Evolutionary conservation across 2,888 invertebrate species (phyloP).

Genomic region (Drosophila macrothrix): DNA sequence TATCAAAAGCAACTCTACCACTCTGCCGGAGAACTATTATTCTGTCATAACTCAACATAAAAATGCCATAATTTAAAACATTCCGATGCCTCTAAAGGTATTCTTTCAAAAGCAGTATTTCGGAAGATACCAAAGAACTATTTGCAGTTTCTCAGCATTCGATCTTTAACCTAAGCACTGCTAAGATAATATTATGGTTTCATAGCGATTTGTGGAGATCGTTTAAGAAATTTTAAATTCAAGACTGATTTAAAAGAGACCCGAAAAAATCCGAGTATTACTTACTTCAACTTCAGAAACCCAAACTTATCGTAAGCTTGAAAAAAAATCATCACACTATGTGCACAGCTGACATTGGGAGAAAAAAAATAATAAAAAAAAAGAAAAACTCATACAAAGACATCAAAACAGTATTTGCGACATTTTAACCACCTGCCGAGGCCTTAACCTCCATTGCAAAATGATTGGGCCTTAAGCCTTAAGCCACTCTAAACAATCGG

Average conservation of each 20-base stretch:
- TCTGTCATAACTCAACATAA: slow-evolving; percentile 6
- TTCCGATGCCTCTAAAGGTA: slow-evolving; percentile 24
- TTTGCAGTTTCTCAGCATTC: not conserved
- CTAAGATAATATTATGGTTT: not conserved
- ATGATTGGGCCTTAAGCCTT: slow-evolving; percentile 23
- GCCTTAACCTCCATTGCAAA: slow-evolving; percentile 12
- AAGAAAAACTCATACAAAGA: not conserved
- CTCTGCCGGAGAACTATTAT: slow-evolving; percentile 7
- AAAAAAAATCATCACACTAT: slow-evolving; percentile 9
- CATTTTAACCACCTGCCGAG: slow-evolving; percentile 40
- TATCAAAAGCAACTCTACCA: slow-evolving; percentile 5
- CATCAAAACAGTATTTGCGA: slow-evolving; percentile 10
- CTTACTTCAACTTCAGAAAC: not conserved
- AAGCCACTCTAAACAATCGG: slow-evolving; percentile 30
- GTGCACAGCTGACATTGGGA: slow-evolving; percentile 51
- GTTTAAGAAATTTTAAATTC: no score
- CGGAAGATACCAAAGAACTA: not conserved
- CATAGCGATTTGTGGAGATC: not conserved
- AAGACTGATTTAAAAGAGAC: not conserved
- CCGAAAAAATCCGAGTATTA: not conserved
- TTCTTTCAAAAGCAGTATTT: not conserved
- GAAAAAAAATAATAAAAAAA: not conserved
- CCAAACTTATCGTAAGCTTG: not conserved
- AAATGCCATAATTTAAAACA: slow-evolving; percentile 22
- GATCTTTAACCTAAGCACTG: not conserved